Evolutionary conservation across 2,888 invertebrate species (phyloP).

Genomic region (Autographa pulchrina): DNA sequence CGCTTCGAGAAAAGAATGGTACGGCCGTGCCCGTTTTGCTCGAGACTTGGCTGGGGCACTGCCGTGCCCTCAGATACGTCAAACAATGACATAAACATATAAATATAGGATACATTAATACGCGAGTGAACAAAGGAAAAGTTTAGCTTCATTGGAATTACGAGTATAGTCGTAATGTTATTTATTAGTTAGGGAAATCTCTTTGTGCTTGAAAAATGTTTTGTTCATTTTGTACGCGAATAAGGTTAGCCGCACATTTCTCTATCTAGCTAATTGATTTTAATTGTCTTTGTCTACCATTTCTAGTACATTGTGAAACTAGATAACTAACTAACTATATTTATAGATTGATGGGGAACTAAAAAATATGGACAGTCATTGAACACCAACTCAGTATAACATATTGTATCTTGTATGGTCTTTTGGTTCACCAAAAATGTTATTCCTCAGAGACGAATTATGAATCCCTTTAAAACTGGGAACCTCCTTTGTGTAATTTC

Average conservation of each 20-base stretch:
- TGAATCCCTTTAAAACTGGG: not conserved
- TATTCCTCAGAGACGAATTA: not conserved
- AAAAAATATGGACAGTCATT: too few relatives aligned
- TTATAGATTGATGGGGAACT: too few relatives aligned
- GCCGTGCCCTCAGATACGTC: too few relatives aligned
- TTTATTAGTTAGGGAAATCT: conserved; percentile 1
- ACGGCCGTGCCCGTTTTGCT: too few relatives aligned
- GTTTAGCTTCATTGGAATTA: too few relatives aligned
- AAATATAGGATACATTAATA: not conserved
- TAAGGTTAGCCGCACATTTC: not conserved
- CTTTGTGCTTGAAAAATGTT: conserved; percentile 1
- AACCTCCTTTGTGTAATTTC: not conserved
- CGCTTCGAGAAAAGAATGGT: too few relatives aligned
- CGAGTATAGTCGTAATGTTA: not conserved
- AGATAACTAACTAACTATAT: too few relatives aligned
- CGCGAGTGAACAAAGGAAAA: not conserved
- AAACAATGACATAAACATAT: not conserved
- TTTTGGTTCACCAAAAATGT: not conserved
- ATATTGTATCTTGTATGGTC: too few relatives aligned
- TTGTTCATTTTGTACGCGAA: not conserved
- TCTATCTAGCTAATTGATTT: not conserved
- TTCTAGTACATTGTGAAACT: too few relatives aligned
- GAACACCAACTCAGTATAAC: too few relatives aligned
- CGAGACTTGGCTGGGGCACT: too few relatives aligned
- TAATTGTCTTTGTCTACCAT: not conserved